Conservation (phyloP, 2,113 vertebrate genomes). For the Nyctereutes procyonoides region DNA sequence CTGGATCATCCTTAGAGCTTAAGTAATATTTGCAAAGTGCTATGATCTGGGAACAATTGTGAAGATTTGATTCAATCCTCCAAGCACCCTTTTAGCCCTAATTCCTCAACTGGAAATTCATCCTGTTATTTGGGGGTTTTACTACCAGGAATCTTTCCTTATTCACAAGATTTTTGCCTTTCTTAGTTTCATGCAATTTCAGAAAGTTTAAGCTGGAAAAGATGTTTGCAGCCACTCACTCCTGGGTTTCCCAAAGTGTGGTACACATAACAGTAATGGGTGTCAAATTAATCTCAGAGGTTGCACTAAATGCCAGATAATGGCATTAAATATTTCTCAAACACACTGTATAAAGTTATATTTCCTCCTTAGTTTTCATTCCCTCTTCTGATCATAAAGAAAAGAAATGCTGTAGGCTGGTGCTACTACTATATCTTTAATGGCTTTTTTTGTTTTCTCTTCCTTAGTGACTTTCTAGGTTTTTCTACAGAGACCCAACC, state of each 20-base stretch:
- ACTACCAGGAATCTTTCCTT: background rate
- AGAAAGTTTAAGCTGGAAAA: slow-evolving; percentile 23
- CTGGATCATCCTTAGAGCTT: background rate
- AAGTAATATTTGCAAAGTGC: background rate
- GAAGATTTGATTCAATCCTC: background rate
- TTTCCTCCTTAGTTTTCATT: slow-evolving; percentile 10
- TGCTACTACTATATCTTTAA: background rate
- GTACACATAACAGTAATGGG: background rate
- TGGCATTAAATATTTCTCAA: background rate
- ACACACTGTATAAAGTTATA: background rate
- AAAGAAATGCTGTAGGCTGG: background rate
- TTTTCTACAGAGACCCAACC: background rate
- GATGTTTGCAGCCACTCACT: background rate
- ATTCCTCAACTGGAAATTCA: background rate
- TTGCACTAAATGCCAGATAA: background rate
- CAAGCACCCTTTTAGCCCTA: background rate
- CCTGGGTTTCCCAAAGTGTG: background rate
- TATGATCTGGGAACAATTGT: background rate
- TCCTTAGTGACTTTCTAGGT: background rate
- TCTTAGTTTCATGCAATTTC: background rate
- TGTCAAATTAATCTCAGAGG: background rate
- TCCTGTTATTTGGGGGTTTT: background rate
- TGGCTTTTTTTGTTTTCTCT: background rate
- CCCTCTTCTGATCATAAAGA: background rate
- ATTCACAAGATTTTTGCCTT: background rate